Evolutionary conservation across 2,113 vertebrate genomes (phyloP), one percentile per base, ranked within the genome.

Genomic region (Noturus placidus): DNA sequence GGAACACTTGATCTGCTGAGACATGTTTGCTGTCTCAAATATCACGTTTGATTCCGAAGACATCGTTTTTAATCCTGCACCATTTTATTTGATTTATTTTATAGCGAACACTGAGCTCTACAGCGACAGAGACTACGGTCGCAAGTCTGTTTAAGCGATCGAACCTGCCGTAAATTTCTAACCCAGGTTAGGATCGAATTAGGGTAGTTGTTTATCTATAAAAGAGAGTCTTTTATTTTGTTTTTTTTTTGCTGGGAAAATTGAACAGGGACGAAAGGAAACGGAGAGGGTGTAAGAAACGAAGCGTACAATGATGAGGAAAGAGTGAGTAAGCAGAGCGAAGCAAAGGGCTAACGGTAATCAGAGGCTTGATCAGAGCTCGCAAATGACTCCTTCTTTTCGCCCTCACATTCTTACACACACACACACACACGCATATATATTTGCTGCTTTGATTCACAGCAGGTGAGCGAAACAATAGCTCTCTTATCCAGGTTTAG

Each of bases 401-500:
- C 56, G 33, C 52, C 10, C 54, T 33, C 14, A 33, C n/a, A 57
- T 56, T 35, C 65, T 35, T 19, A 2, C 30, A 4, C n/a, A 35
- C 83, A 15, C 50, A 57, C 67, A 69, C 42, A 20, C 61, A 82
- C 35, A 82, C 33, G 50, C 59, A 83, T 46, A 46, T 46, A 46
- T 46, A 46, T 46, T 0, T 69, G 76, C 57, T 78, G 56, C 63
- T 54, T 84, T 86, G 69, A 80, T 67, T 54, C 72, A 17, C 22
- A 76, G 33, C 70, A 76, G 84, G 69, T 85, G 33, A 85, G 83
- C 25, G 4, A 42, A 85, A 85, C 84, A 76, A 85, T 76, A 6
- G 33, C 1, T 33, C 70, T 76, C 69, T 85, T 85, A 85, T 76
- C 72, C 84, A 85, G 52, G 54, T 57, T 85, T 57, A 85, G 54